Base-by-base conservation (phyloP, 2,113 vertebrate species). In the Nansenia antarctica region DNA sequence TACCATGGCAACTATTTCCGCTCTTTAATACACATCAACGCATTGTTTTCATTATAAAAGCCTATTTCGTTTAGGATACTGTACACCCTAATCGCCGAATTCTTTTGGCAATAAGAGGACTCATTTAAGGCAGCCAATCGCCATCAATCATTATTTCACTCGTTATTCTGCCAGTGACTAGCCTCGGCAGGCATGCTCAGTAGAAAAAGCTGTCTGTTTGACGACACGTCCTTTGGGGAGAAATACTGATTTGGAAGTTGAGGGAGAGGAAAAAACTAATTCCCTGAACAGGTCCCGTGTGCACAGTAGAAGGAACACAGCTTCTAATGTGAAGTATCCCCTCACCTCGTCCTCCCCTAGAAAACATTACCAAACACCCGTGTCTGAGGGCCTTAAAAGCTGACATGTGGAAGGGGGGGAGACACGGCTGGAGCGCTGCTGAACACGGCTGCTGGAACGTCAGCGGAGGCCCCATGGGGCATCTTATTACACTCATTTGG, bases 401-500 rank as follows among this genome's bases (percentile, higher is more conserved):
- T 82, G 84, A 85, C 86, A 81, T 84, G 79, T 78, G 77, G 78
- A 85, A 77, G 68, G 74, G 69, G 61, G 77, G 68, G 69, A 79
- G 79, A 82, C 75, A 75, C 76, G 82, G 73, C 75, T 49, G 53
- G 69, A 85, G 82, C 27, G 52, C 74, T 82, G 62, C 24, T 9
- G 65, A 81, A 72, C 35, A 69, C 65, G n/a, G 22, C 55, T 80
- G 83, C 82, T 87, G 79, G 77, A 84, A 79, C 78, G 85, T 88
- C 87, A 90, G 88, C 77, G 60, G 45, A 20, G 76, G 80, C 53
- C 91, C 82, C 81, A 67, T 69, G 87, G 82, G 87, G 89, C 49
- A 78, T 83, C 80, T 86, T 86, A 89, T 91, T 89, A 89, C 89
- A 90, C 74, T 89, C 81, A 85, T 90, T 90, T 90, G 82, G 86